phyloP scores from a whole-genome alignment of 2,888 invertebrate genomes.

The Philereme vetulata region DNA sequence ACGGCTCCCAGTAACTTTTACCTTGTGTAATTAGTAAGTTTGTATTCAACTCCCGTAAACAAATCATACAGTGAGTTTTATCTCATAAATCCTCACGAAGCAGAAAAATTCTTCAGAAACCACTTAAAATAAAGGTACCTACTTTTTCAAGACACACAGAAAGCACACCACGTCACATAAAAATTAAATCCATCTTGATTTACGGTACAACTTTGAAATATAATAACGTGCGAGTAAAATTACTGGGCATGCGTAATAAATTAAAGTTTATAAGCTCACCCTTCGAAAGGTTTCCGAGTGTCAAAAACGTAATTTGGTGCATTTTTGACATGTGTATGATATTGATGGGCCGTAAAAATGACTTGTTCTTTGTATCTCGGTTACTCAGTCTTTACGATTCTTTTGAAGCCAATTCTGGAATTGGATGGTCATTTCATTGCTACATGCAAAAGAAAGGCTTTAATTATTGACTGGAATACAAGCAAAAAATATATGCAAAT shows the following conservation, averaged over 20 bases:
- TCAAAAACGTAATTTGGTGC: conserved; percentile 58
- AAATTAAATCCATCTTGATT: conserved; percentile 75
- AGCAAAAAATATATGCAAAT: no score
- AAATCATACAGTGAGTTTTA: no score
- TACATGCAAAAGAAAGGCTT: not conserved
- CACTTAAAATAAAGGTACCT: conserved; percentile 41
- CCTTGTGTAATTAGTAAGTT: no score
- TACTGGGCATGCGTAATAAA: conserved; percentile 68
- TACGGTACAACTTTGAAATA: conserved; percentile 76
- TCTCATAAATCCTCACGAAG: conserved; percentile 12
- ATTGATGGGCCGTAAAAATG: conserved; percentile 39
- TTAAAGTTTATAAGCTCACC: conserved; percentile 60
- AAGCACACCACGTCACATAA: conserved; percentile 66
- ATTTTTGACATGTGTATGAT: conserved; percentile 38
- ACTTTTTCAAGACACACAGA: conserved; percentile 50
- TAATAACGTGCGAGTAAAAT: conserved; percentile 74
- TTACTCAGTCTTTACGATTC: conserved; percentile 31
- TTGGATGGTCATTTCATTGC: conserved; percentile 10
- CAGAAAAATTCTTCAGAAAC: conserved; percentile 34
- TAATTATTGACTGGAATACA: not conserved
- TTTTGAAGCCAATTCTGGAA: conserved; percentile 20
- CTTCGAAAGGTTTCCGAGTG: conserved; percentile 47
- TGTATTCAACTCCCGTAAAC: no score
- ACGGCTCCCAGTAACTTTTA: no score
- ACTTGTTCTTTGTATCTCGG: conserved; percentile 37